These are phyloP conservation scores for Drosophila peninsularis DNA, from an alignment of 2,888 invertebrate species.

Conservation along the genomic window DNA sequence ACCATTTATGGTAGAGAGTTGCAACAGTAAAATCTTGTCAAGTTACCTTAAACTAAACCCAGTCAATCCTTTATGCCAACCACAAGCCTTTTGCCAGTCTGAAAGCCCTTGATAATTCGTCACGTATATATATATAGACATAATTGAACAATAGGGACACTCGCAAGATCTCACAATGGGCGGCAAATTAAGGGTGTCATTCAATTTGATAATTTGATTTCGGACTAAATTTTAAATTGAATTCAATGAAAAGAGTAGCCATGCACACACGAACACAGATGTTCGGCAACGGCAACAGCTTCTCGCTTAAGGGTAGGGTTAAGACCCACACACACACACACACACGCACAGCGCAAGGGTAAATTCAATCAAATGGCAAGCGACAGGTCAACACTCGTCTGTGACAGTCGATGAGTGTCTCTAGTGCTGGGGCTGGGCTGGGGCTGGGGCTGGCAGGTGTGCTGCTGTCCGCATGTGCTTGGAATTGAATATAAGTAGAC, in stretches of 20 bases:
- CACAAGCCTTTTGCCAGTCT: neutral
- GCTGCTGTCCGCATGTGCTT: neutral
- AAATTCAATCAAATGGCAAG: conserved; percentile 57
- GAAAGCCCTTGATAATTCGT: conserved; percentile 37
- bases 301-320: neutral
- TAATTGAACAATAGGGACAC: conserved; percentile 29
- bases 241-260: conserved; percentile 48
- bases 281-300: neutral
- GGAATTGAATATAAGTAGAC: conserved; percentile 30
- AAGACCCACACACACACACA: neutral
- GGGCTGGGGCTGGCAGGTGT: neutral
- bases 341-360: conserved; percentile 22
- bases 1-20: neutral
- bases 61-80: neutral
- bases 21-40: neutral
- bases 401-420: conserved; percentile 27
- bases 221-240: conserved; percentile 64
- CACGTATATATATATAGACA: conserved; percentile 43
- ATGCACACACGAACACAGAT: neutral
- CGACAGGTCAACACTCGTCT: conserved; percentile 52
- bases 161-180: conserved; percentile 41
- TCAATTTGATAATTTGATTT: conserved; percentile 71
- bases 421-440: neutral
- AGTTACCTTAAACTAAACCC: neutral
- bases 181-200: conserved; percentile 66